phyloP scores from a whole-genome alignment of 1,140 invertebrate genomes.

The Samia ricini region DNA sequence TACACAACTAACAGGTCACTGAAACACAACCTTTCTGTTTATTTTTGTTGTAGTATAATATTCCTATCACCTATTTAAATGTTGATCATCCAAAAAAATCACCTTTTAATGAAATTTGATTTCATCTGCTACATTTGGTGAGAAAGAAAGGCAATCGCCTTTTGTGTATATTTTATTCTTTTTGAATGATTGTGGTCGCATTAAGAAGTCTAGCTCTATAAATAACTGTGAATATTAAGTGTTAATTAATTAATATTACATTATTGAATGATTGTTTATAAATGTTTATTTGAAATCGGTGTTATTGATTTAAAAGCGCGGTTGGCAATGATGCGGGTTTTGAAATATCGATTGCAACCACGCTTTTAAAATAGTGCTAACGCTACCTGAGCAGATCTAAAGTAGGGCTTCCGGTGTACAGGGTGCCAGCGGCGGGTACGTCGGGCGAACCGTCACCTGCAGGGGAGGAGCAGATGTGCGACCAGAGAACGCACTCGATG shows the following conservation, averaged over 20 bases:
- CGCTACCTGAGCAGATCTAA: slow-evolving; percentile 29
- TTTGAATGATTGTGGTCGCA: slow-evolving; percentile 70
- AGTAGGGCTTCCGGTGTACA: slow-evolving; percentile 60
- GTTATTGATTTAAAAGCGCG: slow-evolving; percentile 44
- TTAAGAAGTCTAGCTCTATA: slow-evolving; percentile 55
- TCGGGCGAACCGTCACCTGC: slow-evolving; percentile 82
- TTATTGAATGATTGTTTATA: slow-evolving; percentile 61
- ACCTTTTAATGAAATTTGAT: neutral
- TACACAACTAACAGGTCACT: slow-evolving; percentile 40
- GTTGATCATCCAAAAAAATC: neutral
- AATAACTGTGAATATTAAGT: slow-evolving; percentile 59
- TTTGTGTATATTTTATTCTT: slow-evolving; percentile 59
- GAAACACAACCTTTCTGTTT: slow-evolving; percentile 39
- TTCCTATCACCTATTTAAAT: neutral
- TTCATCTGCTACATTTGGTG: slow-evolving; percentile 38
- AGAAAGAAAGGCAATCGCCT: slow-evolving; percentile 50
- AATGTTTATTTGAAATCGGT: slow-evolving; percentile 43
- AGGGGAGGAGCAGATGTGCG: slow-evolving; percentile 84
- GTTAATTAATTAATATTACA: slow-evolving; percentile 48
- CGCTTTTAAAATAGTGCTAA: slow-evolving; percentile 34
- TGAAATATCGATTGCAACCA: slow-evolving; percentile 37
- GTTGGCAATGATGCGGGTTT: slow-evolving; percentile 20
- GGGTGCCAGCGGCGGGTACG: slow-evolving; percentile 80
- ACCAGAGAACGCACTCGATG: slow-evolving; percentile 96
- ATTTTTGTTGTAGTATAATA: slow-evolving; percentile 18